Evolutionary conservation across 2,113 vertebrate genomes (phyloP), one percentile per base, ranked within the genome.

Genomic region (Baryphthengus martii): DNA sequence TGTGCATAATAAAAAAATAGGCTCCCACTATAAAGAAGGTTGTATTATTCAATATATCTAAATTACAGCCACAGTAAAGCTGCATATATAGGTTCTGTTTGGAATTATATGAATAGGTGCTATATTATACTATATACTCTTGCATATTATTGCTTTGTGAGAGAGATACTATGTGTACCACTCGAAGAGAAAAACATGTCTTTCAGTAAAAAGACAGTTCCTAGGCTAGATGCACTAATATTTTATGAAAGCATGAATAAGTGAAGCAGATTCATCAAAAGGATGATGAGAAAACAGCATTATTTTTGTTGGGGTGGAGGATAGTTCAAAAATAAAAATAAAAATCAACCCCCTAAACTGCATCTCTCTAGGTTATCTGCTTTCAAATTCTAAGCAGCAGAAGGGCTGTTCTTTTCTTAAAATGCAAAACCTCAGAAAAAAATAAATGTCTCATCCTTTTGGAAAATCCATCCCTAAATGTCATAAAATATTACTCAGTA

Each of bases 11-110:
- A 92, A 97, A 96, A 96, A 88, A 67, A n/a, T 88, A 88, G 68
- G 58, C 79, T 89, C 35, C 56, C 39, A 68, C 81, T 82, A 72
- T 96, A 95, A 95, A 92, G 74, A 56, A 85, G 16, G 61, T 93
- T 96, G 70, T 95, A 90, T 95, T 97, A 65, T 88, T 83, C 92
- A 91, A 87, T 96, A 95, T 93, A 95, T 96, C 92, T 94, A 74
- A 87, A 87, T 94, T 96, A 95, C 63, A 89, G 44, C 87, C 47
- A 49, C 55, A 80, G 29, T 95, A 90, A 96, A 94, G 42, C 44
- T 94, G 44, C 9, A 6, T 73, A 39, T 95, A 44, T 93, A 58
- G 62, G 40, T 74, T 94, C 73, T 88, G 40, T 65, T 88, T 94
- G 71, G 50, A 95, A 95, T 94, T 94, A 89, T 47, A 71, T 87